phyloP scores from a whole-genome alignment of 2,797 vertebrate species.

The Spea hammondii region DNA sequence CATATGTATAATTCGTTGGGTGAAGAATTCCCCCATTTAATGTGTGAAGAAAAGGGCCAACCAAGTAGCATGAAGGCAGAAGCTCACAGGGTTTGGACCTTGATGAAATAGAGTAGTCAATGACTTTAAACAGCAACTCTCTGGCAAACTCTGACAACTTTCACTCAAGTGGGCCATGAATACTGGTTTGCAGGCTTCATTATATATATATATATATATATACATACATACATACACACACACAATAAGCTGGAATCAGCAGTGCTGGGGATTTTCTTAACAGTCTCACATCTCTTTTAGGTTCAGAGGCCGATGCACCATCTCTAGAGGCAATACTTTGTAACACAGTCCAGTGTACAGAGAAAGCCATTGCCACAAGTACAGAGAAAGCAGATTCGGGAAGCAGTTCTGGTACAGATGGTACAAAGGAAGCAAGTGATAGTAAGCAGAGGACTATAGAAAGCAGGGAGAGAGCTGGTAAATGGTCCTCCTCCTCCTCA shows the following conservation, averaged over 20 bases:
- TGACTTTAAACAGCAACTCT: too few relatives aligned
- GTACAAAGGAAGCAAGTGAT: neutral
- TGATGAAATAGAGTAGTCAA: too few relatives aligned
- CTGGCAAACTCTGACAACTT: too few relatives aligned
- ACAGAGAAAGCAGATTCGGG: neutral
- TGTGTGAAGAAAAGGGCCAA: too few relatives aligned
- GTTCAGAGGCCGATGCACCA: neutral
- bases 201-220: too few relatives aligned
- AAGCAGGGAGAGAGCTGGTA: neutral
- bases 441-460: neutral
- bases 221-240: neutral
- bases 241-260: neutral
- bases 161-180: too few relatives aligned
- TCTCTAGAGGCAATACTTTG: neutral
- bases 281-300: slow-evolving; percentile 4
- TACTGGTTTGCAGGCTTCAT: too few relatives aligned
- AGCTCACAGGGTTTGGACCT: too few relatives aligned
- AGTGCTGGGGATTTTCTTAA: neutral
- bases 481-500: neutral
- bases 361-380: neutral
- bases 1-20: too few relatives aligned
- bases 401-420: neutral
- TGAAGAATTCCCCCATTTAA: too few relatives aligned
- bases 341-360: neutral
- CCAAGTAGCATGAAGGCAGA: too few relatives aligned